Percentiles rank a stretch among this genome's conserved stretches.
Evolutionary conservation across 2,888 invertebrate genomes (phyloP).

Genomic region (Fabriciana adippe): DNA sequence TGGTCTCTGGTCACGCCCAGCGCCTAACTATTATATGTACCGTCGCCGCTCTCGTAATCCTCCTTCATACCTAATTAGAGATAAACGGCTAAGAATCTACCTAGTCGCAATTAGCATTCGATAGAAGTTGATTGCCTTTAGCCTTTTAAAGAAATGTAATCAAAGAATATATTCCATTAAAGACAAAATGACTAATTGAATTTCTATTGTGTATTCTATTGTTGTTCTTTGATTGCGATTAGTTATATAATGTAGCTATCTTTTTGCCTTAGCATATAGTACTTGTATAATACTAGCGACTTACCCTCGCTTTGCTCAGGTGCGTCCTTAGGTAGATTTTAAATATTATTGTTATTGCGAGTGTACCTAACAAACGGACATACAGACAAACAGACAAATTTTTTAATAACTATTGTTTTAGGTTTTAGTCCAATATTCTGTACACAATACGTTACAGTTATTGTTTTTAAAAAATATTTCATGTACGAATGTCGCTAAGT

Average conservation of each 20-base stretch:
- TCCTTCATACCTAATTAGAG: constrained; percentile 36
- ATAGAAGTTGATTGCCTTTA: constrained; percentile 37
- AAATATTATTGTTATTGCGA: no score
- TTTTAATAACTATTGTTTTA: no score
- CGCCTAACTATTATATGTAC: constrained; percentile 21
- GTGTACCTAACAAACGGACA: no score
- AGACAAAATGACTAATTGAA: constrained; percentile 24
- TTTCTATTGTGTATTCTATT: constrained; percentile 18
- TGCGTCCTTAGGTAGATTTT: no score
- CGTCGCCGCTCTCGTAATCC: constrained; percentile 30
- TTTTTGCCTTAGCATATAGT: not conserved
- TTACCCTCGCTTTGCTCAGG: no score
- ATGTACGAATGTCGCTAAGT: no score
- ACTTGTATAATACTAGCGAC: not conserved
- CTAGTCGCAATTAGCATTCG: constrained; percentile 40
- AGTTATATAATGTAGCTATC: not conserved
- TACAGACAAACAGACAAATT: no score
- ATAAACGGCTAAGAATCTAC: constrained; percentile 36
- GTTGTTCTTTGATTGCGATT: not conserved
- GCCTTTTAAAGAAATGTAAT: constrained; percentile 33
- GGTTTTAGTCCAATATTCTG: no score
- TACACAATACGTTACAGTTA: no score
- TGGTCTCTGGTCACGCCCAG: constrained; percentile 33
- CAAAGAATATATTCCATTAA: constrained; percentile 29
- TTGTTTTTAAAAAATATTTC: no score